These are phyloP conservation scores for Bucorvus abyssinicus DNA, from an alignment of 2,797 vertebrate genomes.

Conservation along the genomic window DNA sequence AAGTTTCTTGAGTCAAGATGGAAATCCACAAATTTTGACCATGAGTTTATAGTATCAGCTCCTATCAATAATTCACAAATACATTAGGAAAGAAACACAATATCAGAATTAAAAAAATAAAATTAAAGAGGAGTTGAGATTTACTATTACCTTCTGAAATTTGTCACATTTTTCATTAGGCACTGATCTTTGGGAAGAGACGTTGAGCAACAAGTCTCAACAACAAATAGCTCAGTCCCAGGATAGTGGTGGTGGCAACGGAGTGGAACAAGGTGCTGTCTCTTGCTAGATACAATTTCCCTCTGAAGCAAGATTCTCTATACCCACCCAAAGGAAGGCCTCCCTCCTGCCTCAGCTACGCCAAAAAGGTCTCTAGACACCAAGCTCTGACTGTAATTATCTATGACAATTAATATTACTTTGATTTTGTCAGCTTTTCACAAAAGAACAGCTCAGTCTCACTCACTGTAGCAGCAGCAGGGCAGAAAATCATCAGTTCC, in stretches of 20 bases:
- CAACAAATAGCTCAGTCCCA: not conserved
- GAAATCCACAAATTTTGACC: not conserved
- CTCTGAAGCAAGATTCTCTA: not conserved
- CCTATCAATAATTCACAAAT: not conserved
- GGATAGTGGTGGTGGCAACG: not conserved
- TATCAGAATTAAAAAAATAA: not conserved
- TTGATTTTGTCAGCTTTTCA: not conserved
- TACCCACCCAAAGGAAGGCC: not conserved
- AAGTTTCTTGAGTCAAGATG: not conserved
- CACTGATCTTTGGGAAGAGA: not conserved
- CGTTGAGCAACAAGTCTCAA: not conserved
- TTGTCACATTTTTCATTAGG: not conserved
- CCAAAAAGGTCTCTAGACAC: not conserved
- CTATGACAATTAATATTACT: not conserved
- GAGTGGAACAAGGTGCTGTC: not conserved
- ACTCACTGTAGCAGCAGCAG: not conserved
- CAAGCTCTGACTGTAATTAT: not conserved
- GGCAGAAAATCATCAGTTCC: not conserved
- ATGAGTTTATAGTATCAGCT: not conserved
- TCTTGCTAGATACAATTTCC: not conserved
- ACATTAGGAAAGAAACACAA: not conserved
- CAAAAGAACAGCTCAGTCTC: not conserved
- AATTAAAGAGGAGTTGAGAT: not conserved
- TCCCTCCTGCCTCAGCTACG: not conserved
- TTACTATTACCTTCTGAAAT: not conserved